These are phyloP conservation scores for Sebastes itinus DNA, from an alignment of 2,797 vertebrate species.

Conservation along the genomic window DNA sequence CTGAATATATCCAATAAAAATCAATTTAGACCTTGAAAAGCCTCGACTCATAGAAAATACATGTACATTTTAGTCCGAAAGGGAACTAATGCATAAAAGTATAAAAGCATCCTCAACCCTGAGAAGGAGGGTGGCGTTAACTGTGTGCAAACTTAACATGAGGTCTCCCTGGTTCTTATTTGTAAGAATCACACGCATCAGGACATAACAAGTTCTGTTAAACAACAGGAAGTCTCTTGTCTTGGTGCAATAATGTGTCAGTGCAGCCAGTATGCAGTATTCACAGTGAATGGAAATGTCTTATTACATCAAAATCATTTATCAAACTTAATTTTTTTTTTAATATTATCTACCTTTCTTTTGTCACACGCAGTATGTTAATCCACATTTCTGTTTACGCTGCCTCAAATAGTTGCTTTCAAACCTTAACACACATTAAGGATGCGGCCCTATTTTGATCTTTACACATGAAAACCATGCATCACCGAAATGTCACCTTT, in stretches of 20 bases:
- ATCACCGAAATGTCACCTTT: not conserved
- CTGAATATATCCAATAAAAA: conserved; percentile 15
- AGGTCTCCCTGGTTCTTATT: not conserved
- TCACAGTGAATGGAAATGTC: not conserved
- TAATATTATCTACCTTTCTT: not conserved
- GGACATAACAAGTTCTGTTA: not conserved
- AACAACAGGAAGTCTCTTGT: not conserved
- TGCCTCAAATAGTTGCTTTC: not conserved
- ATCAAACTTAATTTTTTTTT: not conserved
- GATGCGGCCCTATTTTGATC: not conserved
- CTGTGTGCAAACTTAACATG: conserved; percentile 1
- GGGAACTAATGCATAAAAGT: not conserved
- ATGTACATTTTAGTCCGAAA: not conserved
- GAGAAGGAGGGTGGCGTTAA: conserved; percentile 1
- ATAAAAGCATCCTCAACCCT: not conserved
- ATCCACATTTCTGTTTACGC: not conserved
- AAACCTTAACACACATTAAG: not conserved
- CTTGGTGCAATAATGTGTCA: not conserved
- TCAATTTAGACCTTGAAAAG: conserved; percentile 20
- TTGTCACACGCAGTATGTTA: not conserved
- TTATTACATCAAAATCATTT: not conserved
- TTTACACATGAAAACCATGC: not conserved
- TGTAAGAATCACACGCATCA: conserved; percentile 4
- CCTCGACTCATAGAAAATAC: conserved; percentile 6
- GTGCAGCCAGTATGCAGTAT: not conserved